A percentile compares a stretch with the other conserved stretches of the same genome.
Evolutionary conservation across 2,113 vertebrate species (phyloP).

Genomic region (Spermophilus dauricus): DNA sequence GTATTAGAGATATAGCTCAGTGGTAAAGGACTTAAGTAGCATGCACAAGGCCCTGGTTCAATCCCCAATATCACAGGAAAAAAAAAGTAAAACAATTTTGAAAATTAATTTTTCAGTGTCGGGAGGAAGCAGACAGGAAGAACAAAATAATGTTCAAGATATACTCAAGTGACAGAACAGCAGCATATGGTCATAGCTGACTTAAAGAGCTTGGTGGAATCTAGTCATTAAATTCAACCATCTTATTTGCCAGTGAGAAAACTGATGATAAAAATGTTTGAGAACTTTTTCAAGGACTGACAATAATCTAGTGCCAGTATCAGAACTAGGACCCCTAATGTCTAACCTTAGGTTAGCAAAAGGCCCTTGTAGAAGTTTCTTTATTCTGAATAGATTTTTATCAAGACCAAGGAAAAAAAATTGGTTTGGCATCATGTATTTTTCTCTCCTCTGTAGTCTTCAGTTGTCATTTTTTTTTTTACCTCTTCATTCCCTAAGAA

Average conservation of each 20-base stretch:
- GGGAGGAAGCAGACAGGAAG: background rate
- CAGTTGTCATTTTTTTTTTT: conserved; percentile 54
- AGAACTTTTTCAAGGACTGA: background rate
- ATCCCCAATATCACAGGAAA: too few species aligned
- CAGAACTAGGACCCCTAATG: background rate
- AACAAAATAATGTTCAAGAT: background rate
- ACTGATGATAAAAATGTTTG: background rate
- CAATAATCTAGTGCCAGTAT: background rate
- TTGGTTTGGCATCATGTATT: background rate
- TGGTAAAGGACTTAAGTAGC: too few species aligned
- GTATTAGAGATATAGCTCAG: too few species aligned
- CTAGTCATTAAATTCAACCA: background rate
- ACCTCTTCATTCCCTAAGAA: background rate
- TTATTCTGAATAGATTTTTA: background rate
- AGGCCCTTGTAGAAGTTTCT: background rate
- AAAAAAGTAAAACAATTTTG: background rate
- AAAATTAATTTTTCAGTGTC: background rate
- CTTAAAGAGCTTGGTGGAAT: background rate
- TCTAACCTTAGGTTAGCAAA: background rate
- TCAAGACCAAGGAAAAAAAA: background rate
- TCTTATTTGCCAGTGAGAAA: conserved; percentile 40
- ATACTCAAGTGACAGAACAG: background rate
- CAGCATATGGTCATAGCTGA: background rate
- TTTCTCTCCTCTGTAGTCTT: background rate
- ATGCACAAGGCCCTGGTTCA: too few species aligned